Conservation (phyloP, 2,888 invertebrate species). For the Ormyrus thymus region DNA sequence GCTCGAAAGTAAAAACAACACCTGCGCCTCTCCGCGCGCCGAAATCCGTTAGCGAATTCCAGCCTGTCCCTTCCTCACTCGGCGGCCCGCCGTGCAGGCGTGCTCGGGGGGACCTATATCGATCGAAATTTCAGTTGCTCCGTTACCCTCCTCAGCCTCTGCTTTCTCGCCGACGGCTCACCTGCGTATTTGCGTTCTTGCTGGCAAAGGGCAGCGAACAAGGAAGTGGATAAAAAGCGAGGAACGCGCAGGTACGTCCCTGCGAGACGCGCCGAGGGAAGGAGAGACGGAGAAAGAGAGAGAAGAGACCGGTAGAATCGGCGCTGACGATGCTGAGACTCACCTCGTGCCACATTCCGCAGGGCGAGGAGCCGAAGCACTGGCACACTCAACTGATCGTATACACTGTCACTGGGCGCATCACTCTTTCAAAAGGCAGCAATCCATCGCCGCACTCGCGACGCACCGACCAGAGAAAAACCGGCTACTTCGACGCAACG, state of each 20-base stretch:
- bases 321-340: slow-evolving; percentile 57
- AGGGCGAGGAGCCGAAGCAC: slow-evolving; percentile 59
- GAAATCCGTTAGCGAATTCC: slow-evolving; percentile 37
- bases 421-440: background rate
- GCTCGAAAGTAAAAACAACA: no score
- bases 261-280: slow-evolving; percentile 23
- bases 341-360: slow-evolving; percentile 74
- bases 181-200: no score
- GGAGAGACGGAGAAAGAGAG: no score
- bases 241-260: slow-evolving; percentile 27
- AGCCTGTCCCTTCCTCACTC: slow-evolving; percentile 7
- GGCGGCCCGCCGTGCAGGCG: no score
- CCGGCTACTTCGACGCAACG: no score
- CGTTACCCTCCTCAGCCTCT: background rate
- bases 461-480: no score
- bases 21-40: background rate
- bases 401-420: no score
- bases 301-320: slow-evolving; percentile 50
- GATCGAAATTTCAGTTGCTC: slow-evolving; percentile 26
- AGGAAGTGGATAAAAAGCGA: no score
- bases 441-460: slow-evolving; percentile 15
- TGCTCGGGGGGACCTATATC: slow-evolving; percentile 7
- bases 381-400: background rate
- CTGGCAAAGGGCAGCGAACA: no score
- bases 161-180: no score